phyloP scores from a whole-genome alignment of 2,113 vertebrate species.

The Fregetta grallaria region DNA sequence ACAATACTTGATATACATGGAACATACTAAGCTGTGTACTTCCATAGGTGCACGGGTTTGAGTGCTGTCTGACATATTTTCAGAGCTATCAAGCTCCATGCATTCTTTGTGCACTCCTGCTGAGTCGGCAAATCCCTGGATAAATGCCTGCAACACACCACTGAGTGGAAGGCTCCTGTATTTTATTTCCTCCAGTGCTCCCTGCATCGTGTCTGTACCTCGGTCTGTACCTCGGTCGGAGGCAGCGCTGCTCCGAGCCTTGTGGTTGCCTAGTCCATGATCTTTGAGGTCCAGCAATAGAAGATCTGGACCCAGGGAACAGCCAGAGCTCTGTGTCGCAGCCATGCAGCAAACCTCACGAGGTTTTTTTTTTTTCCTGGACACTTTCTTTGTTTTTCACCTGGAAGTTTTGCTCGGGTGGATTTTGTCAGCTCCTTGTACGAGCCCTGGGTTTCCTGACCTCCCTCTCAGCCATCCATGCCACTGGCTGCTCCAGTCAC shows the following conservation, averaged over 20 bases:
- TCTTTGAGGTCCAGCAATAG: not conserved
- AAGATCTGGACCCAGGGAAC: not conserved
- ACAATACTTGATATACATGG: not conserved
- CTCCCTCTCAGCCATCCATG: not conserved
- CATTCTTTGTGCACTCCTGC: not conserved
- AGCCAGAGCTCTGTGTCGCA: not conserved
- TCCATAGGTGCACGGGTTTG: not conserved
- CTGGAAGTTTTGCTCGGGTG: not conserved
- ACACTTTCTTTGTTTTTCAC: not conserved
- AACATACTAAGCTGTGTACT: not conserved
- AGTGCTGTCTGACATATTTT: not conserved
- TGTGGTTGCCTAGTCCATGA: rapidly evolving
- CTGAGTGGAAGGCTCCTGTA: not conserved
- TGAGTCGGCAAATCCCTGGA: not conserved
- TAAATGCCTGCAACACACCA: not conserved
- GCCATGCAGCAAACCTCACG: not conserved
- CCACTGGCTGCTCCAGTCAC: not conserved
- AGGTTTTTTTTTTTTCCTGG: not conserved
- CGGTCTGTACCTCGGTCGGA: not conserved
- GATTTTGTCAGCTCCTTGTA: not conserved
- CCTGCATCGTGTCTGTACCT: not conserved
- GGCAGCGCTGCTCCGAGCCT: not conserved
- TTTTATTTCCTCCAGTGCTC: not conserved
- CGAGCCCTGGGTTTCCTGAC: not conserved
- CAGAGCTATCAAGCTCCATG: not conserved